These are phyloP conservation scores for Acrobasis suavella DNA, from an alignment of 2,888 invertebrate species.

Conservation along the genomic window DNA sequence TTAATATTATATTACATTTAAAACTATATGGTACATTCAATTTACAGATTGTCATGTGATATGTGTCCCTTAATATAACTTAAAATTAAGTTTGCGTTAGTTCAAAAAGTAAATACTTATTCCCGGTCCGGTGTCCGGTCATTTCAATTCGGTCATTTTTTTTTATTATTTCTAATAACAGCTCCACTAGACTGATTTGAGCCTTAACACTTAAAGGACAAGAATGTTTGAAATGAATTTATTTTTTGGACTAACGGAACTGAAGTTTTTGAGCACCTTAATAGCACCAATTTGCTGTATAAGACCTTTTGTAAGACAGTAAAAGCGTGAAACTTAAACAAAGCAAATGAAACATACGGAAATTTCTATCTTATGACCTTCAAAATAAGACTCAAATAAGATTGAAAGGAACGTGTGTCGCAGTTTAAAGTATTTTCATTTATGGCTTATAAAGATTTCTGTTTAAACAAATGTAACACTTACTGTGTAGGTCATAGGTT, in stretches of 20 bases:
- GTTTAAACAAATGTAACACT: too few relatives aligned
- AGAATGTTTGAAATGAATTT: not conserved
- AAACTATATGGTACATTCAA: constrained; percentile 77
- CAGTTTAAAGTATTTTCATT: not conserved
- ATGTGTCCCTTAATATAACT: constrained; percentile 52
- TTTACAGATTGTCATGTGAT: constrained; percentile 78
- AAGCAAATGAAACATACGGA: not conserved
- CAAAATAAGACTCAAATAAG: not conserved
- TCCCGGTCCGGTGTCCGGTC: not conserved
- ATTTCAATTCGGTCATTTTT: too few relatives aligned
- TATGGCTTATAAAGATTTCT: too few relatives aligned
- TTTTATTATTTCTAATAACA: too few relatives aligned
- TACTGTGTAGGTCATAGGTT: too few relatives aligned
- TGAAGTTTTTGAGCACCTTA: constrained; percentile 10
- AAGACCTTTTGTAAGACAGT: not conserved
- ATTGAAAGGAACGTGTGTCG: not conserved
- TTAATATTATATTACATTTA: constrained; percentile 59
- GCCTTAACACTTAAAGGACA: not conserved
- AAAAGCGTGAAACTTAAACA: not conserved
- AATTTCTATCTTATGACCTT: not conserved
- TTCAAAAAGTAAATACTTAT: constrained; percentile 9
- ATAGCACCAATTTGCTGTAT: constrained; percentile 15
- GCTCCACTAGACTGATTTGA: too few relatives aligned
- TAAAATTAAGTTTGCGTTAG: not conserved
- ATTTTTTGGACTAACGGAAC: constrained; percentile 11